A percentile compares a stretch with the other conserved stretches of the same genome.
Evolutionary conservation across 2,113 vertebrate species (phyloP).

Genomic region (Antennarius striatus): DNA sequence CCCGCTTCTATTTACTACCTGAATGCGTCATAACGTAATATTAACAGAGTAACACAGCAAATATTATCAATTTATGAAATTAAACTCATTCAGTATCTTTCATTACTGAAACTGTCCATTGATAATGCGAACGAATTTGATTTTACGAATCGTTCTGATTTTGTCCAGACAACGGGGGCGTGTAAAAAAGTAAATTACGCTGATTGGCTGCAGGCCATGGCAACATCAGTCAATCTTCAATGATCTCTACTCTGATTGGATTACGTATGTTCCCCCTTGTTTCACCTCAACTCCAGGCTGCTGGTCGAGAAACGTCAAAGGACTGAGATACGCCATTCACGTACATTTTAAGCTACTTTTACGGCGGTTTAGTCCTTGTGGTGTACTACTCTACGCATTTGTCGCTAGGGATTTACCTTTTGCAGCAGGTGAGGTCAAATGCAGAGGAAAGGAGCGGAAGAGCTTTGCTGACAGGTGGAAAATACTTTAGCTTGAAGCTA

Average conservation of each 20-base stretch:
- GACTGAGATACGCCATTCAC: constrained; percentile 60
- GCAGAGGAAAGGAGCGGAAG: constrained; percentile 65
- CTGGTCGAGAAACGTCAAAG: constrained; percentile 10
- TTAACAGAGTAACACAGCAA: no score
- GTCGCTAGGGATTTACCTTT: constrained; percentile 50
- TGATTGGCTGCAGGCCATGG: constrained; percentile 49
- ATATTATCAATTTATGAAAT: no score
- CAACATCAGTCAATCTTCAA: constrained; percentile 33
- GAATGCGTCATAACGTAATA: no score
- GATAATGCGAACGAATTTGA: no score
- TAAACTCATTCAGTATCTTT: no score
- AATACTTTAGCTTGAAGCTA: constrained; percentile 28
- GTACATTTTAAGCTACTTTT: constrained; percentile 54
- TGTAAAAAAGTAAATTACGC: background rate
- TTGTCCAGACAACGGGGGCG: background rate
- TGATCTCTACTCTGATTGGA: constrained; percentile 69
- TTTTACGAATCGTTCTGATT: background rate
- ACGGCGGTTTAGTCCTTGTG: background rate
- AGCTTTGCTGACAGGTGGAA: constrained; percentile 73
- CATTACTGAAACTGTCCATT: no score
- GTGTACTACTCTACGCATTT: constrained; percentile 8
- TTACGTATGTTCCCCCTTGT: background rate
- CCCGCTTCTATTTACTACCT: no score
- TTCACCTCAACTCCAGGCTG: background rate
- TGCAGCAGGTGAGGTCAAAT: constrained; percentile 80